Percentiles rank a stretch among this genome's conserved stretches.
phyloP scores from a whole-genome alignment of 2,888 invertebrate genomes.

The Perizoma affinitatum region DNA sequence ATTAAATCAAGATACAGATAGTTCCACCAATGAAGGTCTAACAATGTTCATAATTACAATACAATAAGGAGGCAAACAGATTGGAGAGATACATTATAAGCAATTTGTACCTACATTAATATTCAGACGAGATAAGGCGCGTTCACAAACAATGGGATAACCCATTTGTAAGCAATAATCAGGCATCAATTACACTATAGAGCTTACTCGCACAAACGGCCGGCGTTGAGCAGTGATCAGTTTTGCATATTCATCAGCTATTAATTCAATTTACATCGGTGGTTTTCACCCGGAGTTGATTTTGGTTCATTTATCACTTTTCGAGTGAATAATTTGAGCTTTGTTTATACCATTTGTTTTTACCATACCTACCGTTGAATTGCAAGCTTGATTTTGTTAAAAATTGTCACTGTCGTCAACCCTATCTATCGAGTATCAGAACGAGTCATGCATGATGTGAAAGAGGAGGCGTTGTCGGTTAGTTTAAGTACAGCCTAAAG shows the following conservation, averaged over 20 bases:
- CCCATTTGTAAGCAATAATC: conserved; percentile 56
- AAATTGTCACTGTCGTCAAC: no score
- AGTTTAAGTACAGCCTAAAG: no score
- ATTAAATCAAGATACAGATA: conserved; percentile 5
- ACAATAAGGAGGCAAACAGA: no score
- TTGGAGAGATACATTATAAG: neutral
- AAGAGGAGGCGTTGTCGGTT: no score
- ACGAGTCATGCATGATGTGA: no score
- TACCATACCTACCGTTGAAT: neutral
- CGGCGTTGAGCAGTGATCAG: conserved; percentile 39
- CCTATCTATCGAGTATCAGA: no score
- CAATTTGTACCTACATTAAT: neutral
- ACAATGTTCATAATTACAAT: neutral
- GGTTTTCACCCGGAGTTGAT: conserved; percentile 71
- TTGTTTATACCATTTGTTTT: conserved; percentile 40
- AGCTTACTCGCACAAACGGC: conserved; percentile 59
- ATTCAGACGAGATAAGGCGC: conserved; percentile 17
- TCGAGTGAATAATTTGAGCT: conserved; percentile 60
- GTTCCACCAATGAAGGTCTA: no score
- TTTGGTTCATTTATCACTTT: conserved; percentile 77
- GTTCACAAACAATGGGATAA: conserved; percentile 27
- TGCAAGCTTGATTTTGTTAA: no score
- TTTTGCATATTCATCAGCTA: conserved; percentile 75
- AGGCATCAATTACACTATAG: conserved; percentile 60
- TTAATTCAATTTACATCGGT: conserved; percentile 75